Evolutionary conservation across 2,888 invertebrate species (phyloP).

Genomic region (Protodeltote pygarga): DNA sequence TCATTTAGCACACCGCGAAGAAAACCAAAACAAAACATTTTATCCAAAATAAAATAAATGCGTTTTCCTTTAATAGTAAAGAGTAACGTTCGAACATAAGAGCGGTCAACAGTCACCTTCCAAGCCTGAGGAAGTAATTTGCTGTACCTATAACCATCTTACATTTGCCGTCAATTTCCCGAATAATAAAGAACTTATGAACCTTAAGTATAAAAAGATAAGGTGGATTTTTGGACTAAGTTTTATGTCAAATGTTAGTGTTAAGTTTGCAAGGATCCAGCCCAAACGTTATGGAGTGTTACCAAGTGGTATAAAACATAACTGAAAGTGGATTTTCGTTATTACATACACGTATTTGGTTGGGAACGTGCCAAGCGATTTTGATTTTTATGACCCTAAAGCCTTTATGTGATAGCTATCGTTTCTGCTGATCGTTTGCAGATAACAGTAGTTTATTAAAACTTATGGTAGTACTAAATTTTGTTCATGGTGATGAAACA

Average conservation of each 20-base stretch:
- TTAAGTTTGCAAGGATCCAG: constrained; percentile 41
- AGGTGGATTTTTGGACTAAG: not conserved
- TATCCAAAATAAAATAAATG: constrained; percentile 18
- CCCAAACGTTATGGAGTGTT: constrained; percentile 63
- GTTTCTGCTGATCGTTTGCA: constrained; percentile 56
- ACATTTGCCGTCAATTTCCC: not conserved
- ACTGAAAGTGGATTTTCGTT: constrained; percentile 74
- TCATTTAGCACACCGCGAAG: not conserved
- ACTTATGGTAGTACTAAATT: constrained; percentile 36
- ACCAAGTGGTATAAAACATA: constrained; percentile 71
- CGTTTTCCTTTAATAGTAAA: constrained; percentile 46
- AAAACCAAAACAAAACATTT: not conserved
- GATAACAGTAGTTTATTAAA: constrained; percentile 51
- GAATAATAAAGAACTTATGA: not conserved
- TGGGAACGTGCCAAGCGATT: constrained; percentile 63
- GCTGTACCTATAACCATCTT: constrained; percentile 27
- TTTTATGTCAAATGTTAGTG: not conserved
- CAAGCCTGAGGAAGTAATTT: constrained; percentile 52
- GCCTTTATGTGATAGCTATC: constrained; percentile 47
- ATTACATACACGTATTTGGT: constrained; percentile 63
- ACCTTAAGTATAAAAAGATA: constrained; percentile 1
- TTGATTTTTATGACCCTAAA: constrained; percentile 56
- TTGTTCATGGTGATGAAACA: constrained; percentile 5
- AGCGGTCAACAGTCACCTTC: constrained; percentile 54
- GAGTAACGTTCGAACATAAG: constrained; percentile 47